Evolutionary conservation across 2,797 vertebrate species (phyloP).

Genomic region (Aphelocoma californica): DNA sequence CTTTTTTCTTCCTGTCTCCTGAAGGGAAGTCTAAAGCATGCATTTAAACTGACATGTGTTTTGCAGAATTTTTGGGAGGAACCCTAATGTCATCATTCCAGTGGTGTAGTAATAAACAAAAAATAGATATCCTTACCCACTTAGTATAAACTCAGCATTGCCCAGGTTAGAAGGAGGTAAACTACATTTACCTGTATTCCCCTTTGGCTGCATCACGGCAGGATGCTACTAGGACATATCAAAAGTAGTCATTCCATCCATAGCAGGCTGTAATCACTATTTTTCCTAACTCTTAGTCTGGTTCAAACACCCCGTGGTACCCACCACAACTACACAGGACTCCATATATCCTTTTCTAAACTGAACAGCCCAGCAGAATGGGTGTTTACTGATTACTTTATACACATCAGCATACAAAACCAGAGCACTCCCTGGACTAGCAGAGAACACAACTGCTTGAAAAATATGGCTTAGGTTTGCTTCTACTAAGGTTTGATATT

Average conservation of each 20-base stretch:
- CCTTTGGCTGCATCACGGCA: slow-evolving; percentile 11
- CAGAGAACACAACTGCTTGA: neutral
- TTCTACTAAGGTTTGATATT: neutral
- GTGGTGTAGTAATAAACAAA: slow-evolving; percentile 7
- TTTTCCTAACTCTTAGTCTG: neutral
- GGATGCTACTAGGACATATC: neutral
- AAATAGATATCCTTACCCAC: neutral
- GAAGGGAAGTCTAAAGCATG: neutral
- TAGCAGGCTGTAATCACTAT: slow-evolving; percentile 31
- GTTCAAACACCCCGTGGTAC: neutral
- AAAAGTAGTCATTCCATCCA: slow-evolving; percentile 10
- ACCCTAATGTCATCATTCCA: neutral
- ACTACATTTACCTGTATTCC: slow-evolving; percentile 33
- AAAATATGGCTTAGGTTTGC: neutral
- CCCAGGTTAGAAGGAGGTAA: neutral
- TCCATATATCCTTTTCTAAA: neutral
- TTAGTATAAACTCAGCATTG: slow-evolving; percentile 5
- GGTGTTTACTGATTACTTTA: neutral
- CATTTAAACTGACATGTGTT: neutral
- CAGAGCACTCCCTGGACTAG: neutral
- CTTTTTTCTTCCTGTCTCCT: neutral
- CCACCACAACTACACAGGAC: neutral
- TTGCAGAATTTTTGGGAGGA: neutral
- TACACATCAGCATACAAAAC: neutral
- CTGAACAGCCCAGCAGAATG: neutral